Evolutionary conservation across 2,113 vertebrate species (phyloP).

Genomic region (Chaetura pelagica): DNA sequence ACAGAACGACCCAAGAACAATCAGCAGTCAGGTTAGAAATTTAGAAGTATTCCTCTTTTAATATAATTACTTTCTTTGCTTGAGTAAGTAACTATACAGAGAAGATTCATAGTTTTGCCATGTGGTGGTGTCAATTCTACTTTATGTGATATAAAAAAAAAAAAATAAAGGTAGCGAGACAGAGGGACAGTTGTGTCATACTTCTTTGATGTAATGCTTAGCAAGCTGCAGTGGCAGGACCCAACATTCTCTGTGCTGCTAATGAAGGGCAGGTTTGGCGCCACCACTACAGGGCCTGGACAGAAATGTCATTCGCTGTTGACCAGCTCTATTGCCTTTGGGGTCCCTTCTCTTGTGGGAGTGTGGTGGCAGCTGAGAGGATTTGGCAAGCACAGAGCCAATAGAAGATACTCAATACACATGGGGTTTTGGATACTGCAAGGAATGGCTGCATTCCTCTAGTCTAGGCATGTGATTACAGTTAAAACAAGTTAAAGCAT

Average conservation of each 20-base stretch:
- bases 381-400: accelerated
- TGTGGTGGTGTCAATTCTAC: not conserved
- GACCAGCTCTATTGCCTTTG: not conserved
- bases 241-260: not conserved
- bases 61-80: not conserved
- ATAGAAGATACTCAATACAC: not conserved
- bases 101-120: not conserved
- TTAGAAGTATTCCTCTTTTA: not conserved
- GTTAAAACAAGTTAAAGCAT: not conserved
- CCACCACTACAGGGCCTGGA: not conserved
- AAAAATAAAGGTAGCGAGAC: not conserved
- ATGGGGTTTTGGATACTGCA: accelerated
- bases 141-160: not conserved
- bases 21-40: not conserved
- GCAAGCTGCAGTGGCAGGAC: accelerated
- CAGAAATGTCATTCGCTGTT: not conserved
- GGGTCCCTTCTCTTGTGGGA: not conserved
- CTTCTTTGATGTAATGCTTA: accelerated
- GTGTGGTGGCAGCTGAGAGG: not conserved
- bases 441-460: not conserved
- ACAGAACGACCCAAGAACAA: not conserved
- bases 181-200: accelerated
- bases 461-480: not conserved
- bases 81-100: not conserved
- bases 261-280: not conserved